Evolutionary conservation across 1,140 invertebrate genomes (phyloP).

Genomic region (Calliopsis andreniformis): DNA sequence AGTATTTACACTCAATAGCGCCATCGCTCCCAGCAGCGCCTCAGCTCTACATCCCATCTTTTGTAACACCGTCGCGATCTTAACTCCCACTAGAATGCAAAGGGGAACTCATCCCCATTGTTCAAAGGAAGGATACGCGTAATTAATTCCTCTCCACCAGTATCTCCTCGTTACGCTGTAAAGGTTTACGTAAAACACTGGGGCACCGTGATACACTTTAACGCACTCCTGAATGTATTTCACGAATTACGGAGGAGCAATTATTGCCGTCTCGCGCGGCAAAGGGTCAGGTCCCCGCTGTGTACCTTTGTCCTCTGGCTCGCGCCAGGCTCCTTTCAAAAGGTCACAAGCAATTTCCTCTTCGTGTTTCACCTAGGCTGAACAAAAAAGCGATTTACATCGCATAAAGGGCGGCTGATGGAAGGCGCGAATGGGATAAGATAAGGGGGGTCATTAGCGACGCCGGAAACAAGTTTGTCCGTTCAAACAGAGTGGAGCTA

Average conservation of each 20-base stretch:
- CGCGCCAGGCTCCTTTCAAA: constrained; percentile 35
- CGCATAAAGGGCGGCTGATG: constrained; percentile 63
- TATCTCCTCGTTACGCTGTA: not conserved
- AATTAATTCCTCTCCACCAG: constrained; percentile 33
- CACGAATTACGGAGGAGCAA: constrained; percentile 54
- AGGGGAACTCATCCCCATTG: not conserved
- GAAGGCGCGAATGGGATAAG: constrained; percentile 52
- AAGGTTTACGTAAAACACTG: constrained; percentile 40
- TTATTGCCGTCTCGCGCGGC: constrained; percentile 60
- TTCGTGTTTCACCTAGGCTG: constrained; percentile 32
- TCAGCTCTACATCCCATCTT: not conserved
- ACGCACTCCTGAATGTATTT: constrained; percentile 50
- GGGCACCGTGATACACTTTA: constrained; percentile 41
- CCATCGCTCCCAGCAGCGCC: too few species aligned
- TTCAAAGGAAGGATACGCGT: not conserved
- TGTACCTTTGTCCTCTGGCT: constrained; percentile 42
- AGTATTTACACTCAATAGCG: too few species aligned
- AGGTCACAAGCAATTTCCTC: constrained; percentile 62
- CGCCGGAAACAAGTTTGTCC: constrained; percentile 53
- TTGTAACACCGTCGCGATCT: not conserved
- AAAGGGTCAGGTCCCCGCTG: constrained; percentile 48
- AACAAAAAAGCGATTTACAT: constrained; percentile 67
- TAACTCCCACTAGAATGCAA: not conserved
- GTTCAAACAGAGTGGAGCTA: constrained; percentile 1
- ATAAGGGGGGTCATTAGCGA: constrained; percentile 57